These are phyloP conservation scores for Acrocephalus kingi DNA, from an alignment of 2,113 vertebrate species.

Conservation along the genomic window DNA sequence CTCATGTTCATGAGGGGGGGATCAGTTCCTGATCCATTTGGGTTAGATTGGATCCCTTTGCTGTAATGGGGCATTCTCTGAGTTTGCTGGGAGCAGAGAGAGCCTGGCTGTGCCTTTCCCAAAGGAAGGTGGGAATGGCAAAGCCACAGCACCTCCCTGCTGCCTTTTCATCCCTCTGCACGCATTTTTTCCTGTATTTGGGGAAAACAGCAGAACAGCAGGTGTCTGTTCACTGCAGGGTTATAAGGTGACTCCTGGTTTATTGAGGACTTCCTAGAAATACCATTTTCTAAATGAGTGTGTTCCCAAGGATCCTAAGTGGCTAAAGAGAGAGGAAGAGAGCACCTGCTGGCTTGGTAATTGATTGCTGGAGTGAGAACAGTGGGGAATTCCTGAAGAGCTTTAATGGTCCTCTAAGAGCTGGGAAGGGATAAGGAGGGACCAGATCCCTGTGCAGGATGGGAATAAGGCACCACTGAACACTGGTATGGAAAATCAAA, in stretches of 20 bases:
- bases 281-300: background rate
- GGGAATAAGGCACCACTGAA: background rate
- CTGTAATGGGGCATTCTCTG: fast-evolving
- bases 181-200: background rate
- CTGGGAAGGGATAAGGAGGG: background rate
- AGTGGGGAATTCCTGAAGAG: background rate
- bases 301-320: background rate
- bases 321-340: background rate
- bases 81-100: background rate
- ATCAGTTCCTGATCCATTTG: background rate
- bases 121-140: background rate
- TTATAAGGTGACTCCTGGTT: background rate
- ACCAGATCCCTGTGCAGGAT: background rate
- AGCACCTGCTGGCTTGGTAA: background rate
- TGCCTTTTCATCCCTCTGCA: background rate
- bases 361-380: background rate
- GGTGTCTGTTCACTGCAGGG: background rate
- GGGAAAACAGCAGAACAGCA: background rate
- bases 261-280: background rate
- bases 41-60: background rate
- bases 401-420: background rate
- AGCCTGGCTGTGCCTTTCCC: background rate
- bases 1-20: fast-evolving
- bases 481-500: background rate
- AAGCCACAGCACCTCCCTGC: background rate